Evolutionary conservation across 2,888 invertebrate species (phyloP), one percentile per base, ranked within the genome.

Genomic region (Acronicta aceris): DNA sequence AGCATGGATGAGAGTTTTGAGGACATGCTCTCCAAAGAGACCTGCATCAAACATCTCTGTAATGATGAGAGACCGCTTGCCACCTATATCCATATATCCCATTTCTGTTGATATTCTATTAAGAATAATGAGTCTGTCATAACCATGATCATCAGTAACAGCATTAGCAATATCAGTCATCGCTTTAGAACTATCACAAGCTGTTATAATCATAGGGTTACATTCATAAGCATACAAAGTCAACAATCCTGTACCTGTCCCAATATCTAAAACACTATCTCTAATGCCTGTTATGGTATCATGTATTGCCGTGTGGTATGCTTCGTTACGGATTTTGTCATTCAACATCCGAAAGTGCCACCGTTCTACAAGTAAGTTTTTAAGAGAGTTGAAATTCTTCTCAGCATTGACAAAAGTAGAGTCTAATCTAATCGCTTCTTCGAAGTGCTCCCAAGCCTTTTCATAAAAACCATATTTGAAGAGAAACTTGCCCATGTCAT

Each of bases 321-420:
- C 95, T 58, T 93, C 84, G 89, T 98, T 98, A 45, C 98, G 93
- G 16, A 88, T 84, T 61, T 88, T 91, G 84, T 98, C 98, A 90
- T 98, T 98, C 27, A 98, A 87, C 98, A 98, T 98, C 60, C 96
- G 92, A 86, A 96, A 98, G 86, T 98, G 98, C 98, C 98, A 98
- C 52, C 97, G 90, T 65, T 97, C 97, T 45, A 98, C 95, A 60
- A 97, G 89, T 68, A 96, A 89, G 84, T 96, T 96, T 78, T 96
- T 96, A 0, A 96, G 90, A 67, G 96, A 96, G 82, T 97, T 96
- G 16, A 97, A 88, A 84, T 96, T 96, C 81, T 96, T 96, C 78
- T 96, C 96, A 13, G 96, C 96, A 71, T 93, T 92, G 0, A 96
- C 92, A 83, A 92, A 96, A 38, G 90, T 86, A 0, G 93, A 88